These are phyloP conservation scores for Cheilosia vernalis DNA, from an alignment of 2,888 invertebrate genomes.

Conservation along the genomic window DNA sequence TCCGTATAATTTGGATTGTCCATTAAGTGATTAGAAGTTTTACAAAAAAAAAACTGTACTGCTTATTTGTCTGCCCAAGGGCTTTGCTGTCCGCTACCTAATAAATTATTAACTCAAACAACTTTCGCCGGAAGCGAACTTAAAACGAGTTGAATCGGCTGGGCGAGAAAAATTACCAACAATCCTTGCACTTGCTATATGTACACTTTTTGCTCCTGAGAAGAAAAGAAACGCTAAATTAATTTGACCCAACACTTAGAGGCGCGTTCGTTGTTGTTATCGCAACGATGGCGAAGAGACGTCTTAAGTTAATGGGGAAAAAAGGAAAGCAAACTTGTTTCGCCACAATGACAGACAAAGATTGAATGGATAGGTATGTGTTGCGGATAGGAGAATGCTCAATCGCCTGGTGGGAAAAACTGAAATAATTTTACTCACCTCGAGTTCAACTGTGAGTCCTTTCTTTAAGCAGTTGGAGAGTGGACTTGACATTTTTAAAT, in stretches of 20 bases:
- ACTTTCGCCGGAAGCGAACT: not conserved
- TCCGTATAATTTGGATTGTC: conserved; percentile 35
- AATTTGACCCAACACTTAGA: conserved; percentile 49
- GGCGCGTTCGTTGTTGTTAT: conserved; percentile 8
- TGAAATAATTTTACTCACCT: too few species aligned
- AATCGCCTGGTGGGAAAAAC: too few species aligned
- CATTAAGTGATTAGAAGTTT: conserved; percentile 45
- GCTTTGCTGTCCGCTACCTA: conserved; percentile 18
- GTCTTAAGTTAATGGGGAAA: too few species aligned
- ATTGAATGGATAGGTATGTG: too few species aligned
- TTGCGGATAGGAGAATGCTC: too few species aligned
- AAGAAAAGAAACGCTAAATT: conserved; percentile 41
- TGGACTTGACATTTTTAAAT: too few species aligned
- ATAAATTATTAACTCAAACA: conserved; percentile 45
- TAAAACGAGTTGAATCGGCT: conserved; percentile 26
- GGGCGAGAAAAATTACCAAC: conserved; percentile 3
- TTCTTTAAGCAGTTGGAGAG: too few species aligned
- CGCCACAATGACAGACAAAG: too few species aligned
- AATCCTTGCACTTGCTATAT: not conserved
- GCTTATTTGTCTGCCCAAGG: conserved; percentile 21
- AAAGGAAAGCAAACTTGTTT: too few species aligned
- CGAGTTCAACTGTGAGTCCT: too few species aligned
- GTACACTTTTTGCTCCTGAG: conserved; percentile 1
- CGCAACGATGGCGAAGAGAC: too few species aligned
- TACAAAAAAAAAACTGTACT: not conserved